Base-by-base conservation (phyloP, 2,113 vertebrate genomes). In the Corapipo altera region DNA sequence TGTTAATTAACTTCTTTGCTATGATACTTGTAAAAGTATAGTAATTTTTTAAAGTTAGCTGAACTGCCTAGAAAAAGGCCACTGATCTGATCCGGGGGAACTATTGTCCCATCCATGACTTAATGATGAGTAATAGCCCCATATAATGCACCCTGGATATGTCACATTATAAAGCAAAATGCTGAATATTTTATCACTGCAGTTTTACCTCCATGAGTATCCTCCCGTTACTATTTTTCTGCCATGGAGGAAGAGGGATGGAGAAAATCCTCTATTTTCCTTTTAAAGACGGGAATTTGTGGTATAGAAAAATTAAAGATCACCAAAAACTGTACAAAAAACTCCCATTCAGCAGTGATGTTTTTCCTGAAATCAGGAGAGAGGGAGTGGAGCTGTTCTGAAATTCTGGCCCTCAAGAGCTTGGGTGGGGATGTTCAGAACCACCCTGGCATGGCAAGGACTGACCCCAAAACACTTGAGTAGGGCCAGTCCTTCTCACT, bases 1-100 rank as follows among this genome's bases (percentile, higher is more conserved):
- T 84, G 75, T 94, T 97, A 97, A 97, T 98, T 88, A 97, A 97
- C 79, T 81, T 95, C 92, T 96, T 95, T 86, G 65, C 89, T 81
- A 52, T 84, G 90, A 59, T 94, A 77, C 93, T 88, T 84, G 54
- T 76, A 61, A 87, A 95, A 69, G 58, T 9, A 3, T 35, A 77
- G 66, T 85, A 8, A 59, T 92, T 85, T 91, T 89, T 95, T 85
- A 94, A 85, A 97, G 93, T 80, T 39, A 41, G 64, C 85, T 93
- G 81, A 58, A 79, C 24, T 82, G 37, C 49, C 23, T 33, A n/a
- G 91, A 21, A 83, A 49, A 95, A 96, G 66, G 84, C 82, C 82
- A 64, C 55, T 54, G 93, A 67, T 46, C 48, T 79, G 59, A 49
- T 28, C 70, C 43, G 86, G 78, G 65, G 62, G 30, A 54, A 57